Base-by-base conservation (phyloP, 2,888 invertebrate genomes). In the Drosophila multiciliata region DNA sequence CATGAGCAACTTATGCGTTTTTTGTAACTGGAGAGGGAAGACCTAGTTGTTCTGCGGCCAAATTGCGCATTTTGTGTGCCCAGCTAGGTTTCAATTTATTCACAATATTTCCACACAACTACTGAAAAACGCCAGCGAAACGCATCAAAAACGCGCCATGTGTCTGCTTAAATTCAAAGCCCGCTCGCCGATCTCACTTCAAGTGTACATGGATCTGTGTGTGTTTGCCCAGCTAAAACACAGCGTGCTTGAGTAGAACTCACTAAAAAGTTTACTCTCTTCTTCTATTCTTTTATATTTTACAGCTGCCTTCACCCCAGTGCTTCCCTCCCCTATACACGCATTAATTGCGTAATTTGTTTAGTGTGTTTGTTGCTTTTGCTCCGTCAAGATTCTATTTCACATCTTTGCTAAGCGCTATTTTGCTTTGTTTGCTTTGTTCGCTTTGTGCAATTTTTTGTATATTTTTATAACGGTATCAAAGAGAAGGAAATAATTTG, bases 331-430 rank as follows among this genome's bases (percentile, higher is more conserved):
- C 11, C 32, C 26, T 23, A 17, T 48, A 52, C 11, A 45, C 40
- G n/a, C 33, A 38, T 33, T 61, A 69, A 86, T 88, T 86, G 66
- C 86, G 86, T 68, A 83, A 80, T 83, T 83, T 73, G 73, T 67
- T 73, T 73, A 64, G 71, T 70, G 40, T 54, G 58, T 67, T 73
- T 54, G 49, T 66, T 45, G 38, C 23, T 55, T 32, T 67, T 54
- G 63, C 50, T 52, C 59, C 66, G 54, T 60, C 54, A 50, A 68
- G 58, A 77, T 73, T 77, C 59, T 54, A 40, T 72, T 69, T 75
- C 52, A 58, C 64, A 66, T 67, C 71, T 82, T 59, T 71, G 48
- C 20, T 40, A 26, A 57, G 17, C 50, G 42, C 42, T 35, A 61
- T 58, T 65, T 23, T 40, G 52, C 50, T 23, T 15, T 65, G 66